phyloP scores from a whole-genome alignment of 2,113 vertebrate species.

The Apus apus region DNA sequence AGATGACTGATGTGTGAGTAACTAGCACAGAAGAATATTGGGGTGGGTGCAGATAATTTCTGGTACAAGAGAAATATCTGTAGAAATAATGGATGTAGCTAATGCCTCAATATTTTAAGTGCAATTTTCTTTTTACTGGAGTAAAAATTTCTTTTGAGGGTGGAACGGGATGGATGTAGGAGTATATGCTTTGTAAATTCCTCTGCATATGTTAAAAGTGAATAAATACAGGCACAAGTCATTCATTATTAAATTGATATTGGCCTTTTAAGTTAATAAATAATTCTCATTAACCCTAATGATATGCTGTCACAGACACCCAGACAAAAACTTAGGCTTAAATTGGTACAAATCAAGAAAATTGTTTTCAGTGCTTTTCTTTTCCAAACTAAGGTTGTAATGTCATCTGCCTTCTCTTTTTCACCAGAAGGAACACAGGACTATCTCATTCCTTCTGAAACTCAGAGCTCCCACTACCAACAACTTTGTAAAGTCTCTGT shows the following conservation, averaged over 20 bases:
- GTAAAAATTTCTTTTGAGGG: neutral
- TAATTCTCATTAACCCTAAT: neutral
- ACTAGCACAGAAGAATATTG: neutral
- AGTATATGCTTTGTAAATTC: neutral
- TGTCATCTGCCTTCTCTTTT: neutral
- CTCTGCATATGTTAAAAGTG: neutral
- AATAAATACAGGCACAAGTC: neutral
- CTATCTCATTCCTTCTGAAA: neutral
- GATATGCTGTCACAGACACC: neutral
- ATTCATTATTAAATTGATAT: neutral
- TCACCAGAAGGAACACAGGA: neutral
- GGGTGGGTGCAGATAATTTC: neutral
- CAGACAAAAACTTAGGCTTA: neutral
- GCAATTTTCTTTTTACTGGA: neutral
- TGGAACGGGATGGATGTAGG: neutral
- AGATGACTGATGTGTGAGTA: neutral
- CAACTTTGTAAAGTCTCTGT: neutral
- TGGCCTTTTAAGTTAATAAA: neutral
- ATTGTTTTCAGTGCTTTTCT: neutral
- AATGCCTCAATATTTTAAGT: neutral
- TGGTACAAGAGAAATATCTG: neutral
- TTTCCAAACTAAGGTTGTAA: neutral
- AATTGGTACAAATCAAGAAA: neutral
- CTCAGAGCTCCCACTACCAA: neutral
- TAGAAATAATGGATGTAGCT: neutral